Base-by-base conservation (phyloP, 2,113 vertebrate genomes). In the Mungos mungo region DNA sequence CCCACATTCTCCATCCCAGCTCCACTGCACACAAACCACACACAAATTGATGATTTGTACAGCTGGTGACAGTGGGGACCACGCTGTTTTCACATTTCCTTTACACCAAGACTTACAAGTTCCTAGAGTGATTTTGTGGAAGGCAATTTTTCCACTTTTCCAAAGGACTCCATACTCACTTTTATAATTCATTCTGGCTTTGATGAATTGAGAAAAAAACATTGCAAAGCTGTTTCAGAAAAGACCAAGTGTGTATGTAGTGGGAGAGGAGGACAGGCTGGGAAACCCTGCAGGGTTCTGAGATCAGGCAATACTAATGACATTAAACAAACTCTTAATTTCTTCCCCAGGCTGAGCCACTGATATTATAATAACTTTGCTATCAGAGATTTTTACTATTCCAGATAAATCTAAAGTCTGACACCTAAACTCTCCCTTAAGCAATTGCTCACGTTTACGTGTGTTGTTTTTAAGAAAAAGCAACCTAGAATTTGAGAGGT, bases 101-200 rank as follows among this genome's bases (percentile, higher is more conserved):
- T 96, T 72, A 47, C 35, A 14, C 83, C 45, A 95, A 97, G 91
- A 96, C 80, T 76, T 23, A 68, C 41, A 76, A 85, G 68, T 72
- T 90, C 79, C 79, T 27, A 4, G 65, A 89, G 54, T 0, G 5
- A 12, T 72, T 33, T 0, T 38, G 90, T 76, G 7, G 1, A n/a
- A 68, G 29, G 93, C 71, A 21, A 65, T 0, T 13, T 23, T 69
- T 35, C 1, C 33, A 21, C 69, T 77, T 91, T 47, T 60, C 21
- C 69, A 50, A 89, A 72, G 12, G 33, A 81, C 87, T 8, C 7
- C 52, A 18, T 52, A 2, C 33, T 0, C 0, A 0, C 0, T 45
- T 0, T 35, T 66, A 4, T 33, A 93, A 2, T 9, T 7, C 1
- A 27, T 60, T 68, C 3, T 1, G 57, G 2, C 33, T 19, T 68